Evolutionary conservation across 37 sponge, comb jelly and placozoan species (phyloP).

Genomic region (Agelas oroides): DNA sequence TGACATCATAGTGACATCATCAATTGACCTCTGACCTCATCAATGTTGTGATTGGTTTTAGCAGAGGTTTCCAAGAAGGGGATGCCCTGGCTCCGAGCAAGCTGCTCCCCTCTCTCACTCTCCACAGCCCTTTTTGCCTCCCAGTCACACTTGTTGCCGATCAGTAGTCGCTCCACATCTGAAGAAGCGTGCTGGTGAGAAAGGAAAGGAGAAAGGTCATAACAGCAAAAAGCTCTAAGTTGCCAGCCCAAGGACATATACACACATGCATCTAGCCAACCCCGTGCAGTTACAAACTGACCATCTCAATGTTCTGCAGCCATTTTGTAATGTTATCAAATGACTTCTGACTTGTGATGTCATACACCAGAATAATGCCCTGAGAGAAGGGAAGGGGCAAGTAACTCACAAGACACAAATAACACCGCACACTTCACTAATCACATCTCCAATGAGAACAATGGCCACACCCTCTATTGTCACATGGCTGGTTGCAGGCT

Average conservation of each 20-base stretch:
- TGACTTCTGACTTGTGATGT: constrained; percentile 90
- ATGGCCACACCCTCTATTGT: too few relatives aligned
- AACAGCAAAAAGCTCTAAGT: neutral
- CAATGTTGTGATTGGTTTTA: constrained; percentile 85
- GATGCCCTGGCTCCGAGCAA: constrained; percentile 79
- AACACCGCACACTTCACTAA: too few relatives aligned
- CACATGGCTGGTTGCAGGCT: too few relatives aligned
- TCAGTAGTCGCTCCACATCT: constrained; percentile 89
- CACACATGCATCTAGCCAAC: too few relatives aligned
- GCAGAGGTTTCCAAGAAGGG: constrained; percentile 92
- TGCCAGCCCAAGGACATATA: too few relatives aligned
- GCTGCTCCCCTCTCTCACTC: constrained; percentile 76
- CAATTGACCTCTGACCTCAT: constrained; percentile 55
- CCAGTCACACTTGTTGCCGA: constrained; percentile 96
- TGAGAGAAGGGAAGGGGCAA: constrained; percentile 21
- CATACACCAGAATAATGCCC: constrained; percentile 98
- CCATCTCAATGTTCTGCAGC: constrained; percentile 93
- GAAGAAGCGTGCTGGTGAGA: constrained; percentile 89
- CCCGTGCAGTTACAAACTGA: constrained; percentile 27
- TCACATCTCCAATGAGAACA: too few relatives aligned
- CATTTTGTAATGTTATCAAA: constrained; percentile 97
- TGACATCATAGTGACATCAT: neutral
- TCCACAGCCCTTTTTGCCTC: constrained; percentile 77
- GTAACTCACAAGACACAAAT: too few relatives aligned
- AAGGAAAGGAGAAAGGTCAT: neutral